Conservation (phyloP, 2,113 vertebrate genomes). For the Laticauda laticaudata region DNA sequence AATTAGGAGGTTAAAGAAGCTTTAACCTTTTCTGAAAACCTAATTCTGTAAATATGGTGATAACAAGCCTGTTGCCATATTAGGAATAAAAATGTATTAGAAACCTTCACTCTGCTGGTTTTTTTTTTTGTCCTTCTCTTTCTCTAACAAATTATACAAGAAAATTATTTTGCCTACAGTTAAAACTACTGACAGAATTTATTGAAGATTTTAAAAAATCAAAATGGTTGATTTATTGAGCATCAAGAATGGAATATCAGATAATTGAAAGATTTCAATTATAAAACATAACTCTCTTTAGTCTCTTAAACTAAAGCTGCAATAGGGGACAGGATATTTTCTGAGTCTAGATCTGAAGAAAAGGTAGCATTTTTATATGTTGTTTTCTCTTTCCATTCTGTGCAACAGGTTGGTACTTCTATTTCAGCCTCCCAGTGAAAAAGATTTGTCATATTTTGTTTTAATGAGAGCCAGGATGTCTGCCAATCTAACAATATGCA, state of each 20-base stretch:
- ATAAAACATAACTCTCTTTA: not conserved
- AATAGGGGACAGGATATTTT: not conserved
- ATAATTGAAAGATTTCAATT: not conserved
- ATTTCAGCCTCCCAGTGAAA: not conserved
- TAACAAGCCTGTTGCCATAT: constrained; percentile 9
- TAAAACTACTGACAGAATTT: not conserved
- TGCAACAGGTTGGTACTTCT: not conserved
- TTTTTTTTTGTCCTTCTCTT: not conserved
- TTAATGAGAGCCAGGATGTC: not conserved
- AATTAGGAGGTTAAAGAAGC: constrained; percentile 48
- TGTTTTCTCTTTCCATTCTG: not conserved
- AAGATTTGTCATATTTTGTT: not conserved
- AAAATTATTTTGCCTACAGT: not conserved
- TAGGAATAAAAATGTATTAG: not conserved
- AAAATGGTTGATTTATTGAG: not conserved
- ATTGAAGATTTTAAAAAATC: not conserved
- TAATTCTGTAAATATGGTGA: constrained; percentile 37
- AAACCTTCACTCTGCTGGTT: not conserved
- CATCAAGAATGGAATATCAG: not conserved
- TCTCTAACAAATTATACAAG: not conserved
- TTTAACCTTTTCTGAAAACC: constrained; percentile 39
- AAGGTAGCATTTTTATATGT: not conserved
- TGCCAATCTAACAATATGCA: not conserved
- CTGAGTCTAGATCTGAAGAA: constrained; percentile 4
- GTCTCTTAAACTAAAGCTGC: constrained; percentile 22